phyloP scores from a whole-genome alignment of 2,797 vertebrate species.

The Cyprinodon diabolis region DNA sequence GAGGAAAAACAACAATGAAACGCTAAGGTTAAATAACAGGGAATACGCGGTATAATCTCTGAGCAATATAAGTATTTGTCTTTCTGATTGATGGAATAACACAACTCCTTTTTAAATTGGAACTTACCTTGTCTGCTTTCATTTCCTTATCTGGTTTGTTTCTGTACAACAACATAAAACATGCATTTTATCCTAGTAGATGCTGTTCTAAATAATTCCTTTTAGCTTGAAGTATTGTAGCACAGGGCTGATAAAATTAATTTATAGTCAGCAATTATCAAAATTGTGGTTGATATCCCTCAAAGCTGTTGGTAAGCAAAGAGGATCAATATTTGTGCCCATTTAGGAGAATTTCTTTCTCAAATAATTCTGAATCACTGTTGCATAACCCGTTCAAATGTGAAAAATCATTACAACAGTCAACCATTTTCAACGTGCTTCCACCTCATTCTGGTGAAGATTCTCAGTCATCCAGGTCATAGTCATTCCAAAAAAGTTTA shows the following conservation, averaged over 20 bases:
- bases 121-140: too few relatives aligned
- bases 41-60: neutral
- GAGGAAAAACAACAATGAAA: slow-evolving; percentile 9
- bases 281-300: neutral
- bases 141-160: slow-evolving; percentile 2
- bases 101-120: too few relatives aligned
- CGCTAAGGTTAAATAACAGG: slow-evolving; percentile 4
- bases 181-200: neutral
- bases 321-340: neutral
- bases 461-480: too few relatives aligned
- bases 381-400: neutral
- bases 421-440: too few relatives aligned
- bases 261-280: neutral
- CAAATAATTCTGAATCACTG: neutral
- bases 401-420: too few relatives aligned
- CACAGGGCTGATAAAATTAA: neutral
- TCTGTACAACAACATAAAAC: slow-evolving; percentile 1
- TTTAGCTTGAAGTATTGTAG: neutral
- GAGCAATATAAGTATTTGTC: slow-evolving; percentile 20
- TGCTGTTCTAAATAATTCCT: neutral
- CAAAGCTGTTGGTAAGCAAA: neutral
- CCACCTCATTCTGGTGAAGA: too few relatives aligned
- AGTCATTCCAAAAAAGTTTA: too few relatives aligned
- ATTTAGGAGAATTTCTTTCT: neutral
- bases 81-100: slow-evolving; percentile 4